Evolutionary conservation across 1,140 invertebrate genomes (phyloP), one percentile per base, ranked within the genome.

Genomic region (Propsilocerus akamusi): DNA sequence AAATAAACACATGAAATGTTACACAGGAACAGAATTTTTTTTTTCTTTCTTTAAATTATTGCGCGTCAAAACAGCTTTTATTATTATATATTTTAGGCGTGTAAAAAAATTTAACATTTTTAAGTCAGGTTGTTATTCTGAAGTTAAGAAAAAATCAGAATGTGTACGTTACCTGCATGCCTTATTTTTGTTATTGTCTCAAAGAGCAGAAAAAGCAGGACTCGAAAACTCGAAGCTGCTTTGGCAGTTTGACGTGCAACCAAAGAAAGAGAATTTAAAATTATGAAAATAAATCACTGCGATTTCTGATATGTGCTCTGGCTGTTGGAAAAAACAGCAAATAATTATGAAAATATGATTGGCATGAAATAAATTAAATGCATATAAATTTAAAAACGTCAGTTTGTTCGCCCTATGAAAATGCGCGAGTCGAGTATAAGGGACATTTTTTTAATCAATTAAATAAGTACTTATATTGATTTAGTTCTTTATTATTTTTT

Each of bases 371-470:
- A 41, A 41, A 41, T 41, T 41, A 41, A 41, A 41, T 20, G 22
- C 34, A 20, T 41, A 41, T 41, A 41, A 41, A 41, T 41, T 41
- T 41, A n/a, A n/a, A n/a, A n/a, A n/a, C n/a, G n/a, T n/a, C n/a
- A n/a, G n/a, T n/a, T n/a, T n/a, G n/a, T n/a, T n/a, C n/a, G n/a
- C n/a, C n/a, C n/a, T n/a, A n/a, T n/a, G n/a, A n/a, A n/a, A n/a
- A n/a, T n/a, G n/a, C n/a, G n/a, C n/a, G n/a, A n/a, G n/a, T n/a
- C n/a, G n/a, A n/a, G n/a, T n/a, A n/a, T n/a, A n/a, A n/a, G n/a
- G n/a, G n/a, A n/a, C n/a, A n/a, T n/a, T n/a, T n/a, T n/a, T n/a
- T n/a, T n/a, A n/a, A n/a, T n/a, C n/a, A n/a, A n/a, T n/a, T n/a
- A n/a, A n/a, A n/a, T n/a, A n/a, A n/a, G n/a, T n/a, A n/a, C n/a